Evolutionary conservation across 2,113 vertebrate genomes (phyloP), one percentile per base, ranked within the genome.

Genomic region (Fulica atra): DNA sequence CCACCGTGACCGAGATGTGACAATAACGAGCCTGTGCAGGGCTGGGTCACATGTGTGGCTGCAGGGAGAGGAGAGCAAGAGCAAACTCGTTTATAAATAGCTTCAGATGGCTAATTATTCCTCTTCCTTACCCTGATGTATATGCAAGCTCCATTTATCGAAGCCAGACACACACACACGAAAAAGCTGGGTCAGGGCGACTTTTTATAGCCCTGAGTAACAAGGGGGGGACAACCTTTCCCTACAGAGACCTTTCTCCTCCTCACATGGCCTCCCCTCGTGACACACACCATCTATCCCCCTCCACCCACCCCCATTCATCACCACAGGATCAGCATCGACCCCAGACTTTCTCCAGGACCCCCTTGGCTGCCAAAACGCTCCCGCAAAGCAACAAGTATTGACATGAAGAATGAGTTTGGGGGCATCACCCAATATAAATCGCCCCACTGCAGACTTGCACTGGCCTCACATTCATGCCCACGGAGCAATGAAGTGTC

Each of bases 21-120:
- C 94, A 94, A 93, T 70, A 60, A 88, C 36, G 56, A 54, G 86
- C 88, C 89, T 96, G 53, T 92, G 40, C 46, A n/a, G 69, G 81
- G 7, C 59, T 35, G 29, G 53, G 87, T 97, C 97, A 96, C 93
- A 95, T 96, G 96, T 7, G 29, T 66, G 46, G 89, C 89, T 79
- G 59, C 56, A 54, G 91, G 87, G 74, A 20, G 33, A 54, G 64
- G 26, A 69, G 23, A 74, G 28, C 33, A 72, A 89, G 60, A 82
- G 69, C 73, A 56, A 56, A 81, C 60, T 28, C 69, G 33, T 77
- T 46, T 53, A 81, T 53, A 83, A 56, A n/a, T 60, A 69, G 79
- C 95, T 56, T 66, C 44, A 68, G 63, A 33, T 68, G 2, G 0
- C 57, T 69, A 53, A 48, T 61, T 88, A 60, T 13, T 35, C 56